A percentile compares a stretch with the other conserved stretches of the same genome.
Evolutionary conservation across 1,140 invertebrate species (phyloP).

Genomic region (Lutraria rhynchaena): DNA sequence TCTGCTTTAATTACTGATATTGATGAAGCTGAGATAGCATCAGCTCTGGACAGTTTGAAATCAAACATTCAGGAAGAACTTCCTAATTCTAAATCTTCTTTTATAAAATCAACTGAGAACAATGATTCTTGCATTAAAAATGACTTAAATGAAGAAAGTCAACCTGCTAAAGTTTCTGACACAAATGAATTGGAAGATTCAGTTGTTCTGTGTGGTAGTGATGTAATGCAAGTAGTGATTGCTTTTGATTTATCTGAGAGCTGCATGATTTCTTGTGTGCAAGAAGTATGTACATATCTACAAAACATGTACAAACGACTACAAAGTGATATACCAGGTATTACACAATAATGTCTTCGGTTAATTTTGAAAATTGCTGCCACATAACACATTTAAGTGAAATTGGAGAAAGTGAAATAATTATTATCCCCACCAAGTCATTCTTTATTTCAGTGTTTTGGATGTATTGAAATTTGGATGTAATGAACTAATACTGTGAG

Average conservation of each 20-base stretch:
- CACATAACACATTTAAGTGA: too few species aligned
- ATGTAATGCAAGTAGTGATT: constrained; percentile 77
- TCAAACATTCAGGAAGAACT: not conserved
- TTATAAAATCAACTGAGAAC: too few species aligned
- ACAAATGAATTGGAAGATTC: not conserved
- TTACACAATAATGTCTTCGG: too few species aligned
- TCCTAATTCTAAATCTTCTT: too few species aligned
- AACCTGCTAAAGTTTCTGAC: not conserved
- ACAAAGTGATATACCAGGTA: constrained; percentile 76
- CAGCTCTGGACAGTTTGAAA: constrained; percentile 43
- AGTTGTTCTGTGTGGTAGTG: constrained; percentile 7
- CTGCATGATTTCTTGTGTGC: constrained; percentile 75
- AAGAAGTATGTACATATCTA: constrained; percentile 71
- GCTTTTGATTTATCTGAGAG: constrained; percentile 80
- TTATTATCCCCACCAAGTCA: too few species aligned
- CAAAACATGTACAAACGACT: constrained; percentile 75
- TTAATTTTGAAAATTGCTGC: too few species aligned
- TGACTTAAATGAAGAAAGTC: too few species aligned
- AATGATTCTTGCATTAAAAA: too few species aligned
- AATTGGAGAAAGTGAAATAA: too few species aligned
- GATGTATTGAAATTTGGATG: too few species aligned
- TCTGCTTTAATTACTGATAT: constrained; percentile 33
- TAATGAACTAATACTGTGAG: too few species aligned
- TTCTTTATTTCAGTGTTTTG: too few species aligned
- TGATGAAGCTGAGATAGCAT: constrained; percentile 36